Evolutionary conservation across 2,888 invertebrate species (phyloP), one percentile per base, ranked within the genome.

Genomic region (Drosophila leonis): DNA sequence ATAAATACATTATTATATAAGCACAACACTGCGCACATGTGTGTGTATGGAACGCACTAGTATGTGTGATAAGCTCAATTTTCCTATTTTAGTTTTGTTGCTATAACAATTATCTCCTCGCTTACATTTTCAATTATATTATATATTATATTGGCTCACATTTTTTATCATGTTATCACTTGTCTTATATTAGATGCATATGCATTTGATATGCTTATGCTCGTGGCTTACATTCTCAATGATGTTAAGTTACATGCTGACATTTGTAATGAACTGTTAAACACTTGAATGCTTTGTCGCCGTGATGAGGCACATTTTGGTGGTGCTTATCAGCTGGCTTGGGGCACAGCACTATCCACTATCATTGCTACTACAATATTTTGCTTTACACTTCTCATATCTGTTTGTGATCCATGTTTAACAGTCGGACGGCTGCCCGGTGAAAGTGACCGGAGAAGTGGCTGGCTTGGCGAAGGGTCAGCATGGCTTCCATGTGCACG

Each of bases 401-500:
- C n/a, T 46, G 10, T 31, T 18, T 49, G 29, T 29, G 15, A 48
- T 51, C 18, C 10, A 42, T n/a, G 41, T 51, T 20, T 35, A 49
- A 46, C 52, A 92, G 96, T 93, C 94, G 85, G 94, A 94, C 0
- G 94, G 94, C n/a, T 92, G 94, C n/a, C 94, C 96, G 2, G 97
- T 97, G 1, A 94, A 95, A 65, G 94, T 98, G n/a, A 95, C 95
- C 37, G 98, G 98, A 9, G 95, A 97, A 93, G 94, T 99, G 12
- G 94, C 93, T 35, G 98, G 98, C 2, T 94, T 99, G 37, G 92
- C 94, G 20, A 94, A 96, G 92, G 98, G 98, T 71, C 92, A 93
- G 4, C 94, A 93, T 72, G 93, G 93, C 27, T 98, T 99, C 94
- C 99, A 99, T 92, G 95, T 99, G 71, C 99, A 99, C 92, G 97